Percentiles rank a stretch among this genome's conserved stretches.
Conservation (phyloP, 2,797 vertebrate species). For the Poecilia gillii region DNA sequence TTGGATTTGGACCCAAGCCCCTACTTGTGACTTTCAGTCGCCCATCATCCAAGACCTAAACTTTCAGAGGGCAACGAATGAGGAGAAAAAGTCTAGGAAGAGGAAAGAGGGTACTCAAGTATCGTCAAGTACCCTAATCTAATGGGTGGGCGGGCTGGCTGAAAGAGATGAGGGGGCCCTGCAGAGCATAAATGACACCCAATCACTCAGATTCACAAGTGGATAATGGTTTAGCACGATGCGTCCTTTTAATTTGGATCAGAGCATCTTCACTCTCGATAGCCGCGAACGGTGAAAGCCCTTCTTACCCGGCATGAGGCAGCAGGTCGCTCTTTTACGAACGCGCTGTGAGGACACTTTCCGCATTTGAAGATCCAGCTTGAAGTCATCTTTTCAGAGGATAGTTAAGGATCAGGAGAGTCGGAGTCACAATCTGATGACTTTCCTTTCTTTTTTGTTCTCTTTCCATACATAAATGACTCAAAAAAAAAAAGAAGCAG, state of each 20-base stretch:
- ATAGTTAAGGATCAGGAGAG: neutral
- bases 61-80: slow-evolving; percentile 23
- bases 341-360: slow-evolving; percentile 14
- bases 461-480: slow-evolving; percentile 4
- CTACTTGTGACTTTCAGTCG: neutral
- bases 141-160: slow-evolving; percentile 41
- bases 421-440: neutral
- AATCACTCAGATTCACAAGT: slow-evolving; percentile 54
- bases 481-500: slow-evolving; percentile 6
- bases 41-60: slow-evolving; percentile 21
- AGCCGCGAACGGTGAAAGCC: slow-evolving; percentile 13
- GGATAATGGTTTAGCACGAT: slow-evolving; percentile 55
- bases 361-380: neutral
- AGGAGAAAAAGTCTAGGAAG: slow-evolving; percentile 24
- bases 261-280: slow-evolving; percentile 20
- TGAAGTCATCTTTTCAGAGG: slow-evolving; percentile 3
- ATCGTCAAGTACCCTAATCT: slow-evolving; percentile 35
- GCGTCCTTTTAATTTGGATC: slow-evolving; percentile 39
- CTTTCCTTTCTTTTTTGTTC: slow-evolving; percentile 1
- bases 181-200: slow-evolving; percentile 38
- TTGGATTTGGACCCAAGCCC: neutral
- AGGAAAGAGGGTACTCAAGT: slow-evolving; percentile 39
- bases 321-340: neutral
- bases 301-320: slow-evolving; percentile 12
- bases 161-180: slow-evolving; percentile 42